These are phyloP conservation scores for Brachionus angularis DNA, from an alignment of 1,140 invertebrate genomes.

Conservation along the genomic window DNA sequence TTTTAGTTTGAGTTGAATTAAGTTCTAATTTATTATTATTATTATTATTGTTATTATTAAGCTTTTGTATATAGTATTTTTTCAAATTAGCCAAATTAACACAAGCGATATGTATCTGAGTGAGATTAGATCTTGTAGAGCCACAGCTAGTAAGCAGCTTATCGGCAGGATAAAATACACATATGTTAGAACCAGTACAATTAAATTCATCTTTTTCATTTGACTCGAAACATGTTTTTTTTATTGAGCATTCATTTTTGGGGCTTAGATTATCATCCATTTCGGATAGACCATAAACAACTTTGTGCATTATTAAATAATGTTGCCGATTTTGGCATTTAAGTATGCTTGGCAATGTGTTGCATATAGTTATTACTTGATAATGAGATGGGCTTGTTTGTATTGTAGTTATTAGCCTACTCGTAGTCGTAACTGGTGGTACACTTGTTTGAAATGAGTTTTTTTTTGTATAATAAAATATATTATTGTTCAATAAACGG, in stretches of 20 bases:
- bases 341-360: conserved; percentile 25
- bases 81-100: conserved; percentile 25
- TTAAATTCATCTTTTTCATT: conserved; percentile 27
- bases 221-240: background rate
- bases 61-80: conserved; percentile 2
- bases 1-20: background rate
- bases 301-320: conserved; percentile 20
- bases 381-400: too few species aligned
- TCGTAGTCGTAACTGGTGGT: too few species aligned
- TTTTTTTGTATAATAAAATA: background rate
- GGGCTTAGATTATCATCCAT: background rate
- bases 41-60: background rate
- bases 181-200: conserved; percentile 37
- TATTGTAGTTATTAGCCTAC: too few species aligned
- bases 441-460: too few species aligned
- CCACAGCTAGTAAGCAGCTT: background rate
- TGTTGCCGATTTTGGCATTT: conserved; percentile 37
- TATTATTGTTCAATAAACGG: background rate
- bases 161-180: conserved; percentile 34
- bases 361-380: conserved; percentile 41
- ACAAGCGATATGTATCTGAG: conserved; percentile 34
- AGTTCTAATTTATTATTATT: background rate
- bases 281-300: background rate
- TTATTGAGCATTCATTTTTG: background rate
- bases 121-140: conserved; percentile 3